Base-by-base conservation (phyloP, 2,797 vertebrate species). In the Spheniscus humboldti region DNA sequence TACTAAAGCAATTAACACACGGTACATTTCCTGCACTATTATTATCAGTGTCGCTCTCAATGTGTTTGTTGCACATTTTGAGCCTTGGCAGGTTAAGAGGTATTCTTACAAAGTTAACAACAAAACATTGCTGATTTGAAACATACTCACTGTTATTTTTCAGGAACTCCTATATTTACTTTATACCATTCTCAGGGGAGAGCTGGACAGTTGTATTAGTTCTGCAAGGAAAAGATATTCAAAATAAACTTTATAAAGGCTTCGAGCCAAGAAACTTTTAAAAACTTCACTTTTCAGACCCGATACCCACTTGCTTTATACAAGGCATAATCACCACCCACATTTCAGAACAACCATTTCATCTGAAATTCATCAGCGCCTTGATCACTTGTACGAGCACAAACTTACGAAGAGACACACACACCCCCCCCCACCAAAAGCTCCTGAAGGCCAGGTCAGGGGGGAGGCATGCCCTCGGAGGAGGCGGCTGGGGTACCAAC, bases 111-210 rank as follows among this genome's bases (percentile, higher is more conserved):
- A 63, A 90, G n/a, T 50, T 73, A 84, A 86, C 19, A 81, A 68
- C 67, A 87, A 69, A 91, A 69, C n/a, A 5, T 6, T n/a, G 37
- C 67, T 14, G 79, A 43, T 86, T 72, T 15, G 23, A 95, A 91
- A 69, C 8, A 52, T 94, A 96, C 92, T 95, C 88, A 96, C 95
- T 81, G 94, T 84, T 92, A 74, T 88, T 95, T 78, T 72, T 81
- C 90, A 91, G 96, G 92, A 96, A 92, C 93, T 95, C 93, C 93
- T 91, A 33, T 62, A 91, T 85, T 92, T 93, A 93, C 86, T 91
- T 86, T 78, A 78, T 7, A 75, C 31, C 86, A 91, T 94, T 86
- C 78, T 75, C 88, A 1, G 16, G 66, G 75, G 94, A 76, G 27
- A 67, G 64, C 31, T 25, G 73, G 76, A 57, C 88, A 50, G 71